Base-by-base conservation (phyloP, 2,888 invertebrate species). In the Oscheius sp. region DNA sequence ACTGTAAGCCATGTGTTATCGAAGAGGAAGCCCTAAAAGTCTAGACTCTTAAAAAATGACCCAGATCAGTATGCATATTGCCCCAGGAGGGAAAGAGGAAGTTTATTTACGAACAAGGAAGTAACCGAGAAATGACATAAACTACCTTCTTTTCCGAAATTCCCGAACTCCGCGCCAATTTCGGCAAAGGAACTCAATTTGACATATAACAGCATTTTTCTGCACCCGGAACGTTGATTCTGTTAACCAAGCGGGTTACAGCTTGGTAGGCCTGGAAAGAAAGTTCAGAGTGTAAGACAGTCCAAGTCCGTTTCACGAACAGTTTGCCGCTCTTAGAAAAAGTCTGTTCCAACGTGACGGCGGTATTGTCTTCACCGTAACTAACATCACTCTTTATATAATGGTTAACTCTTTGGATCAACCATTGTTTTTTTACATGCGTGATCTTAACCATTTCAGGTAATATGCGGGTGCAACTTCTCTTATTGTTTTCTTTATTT, bases 281-380 rank as follows among this genome's bases (percentile, higher is more conserved):
- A 21, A 16, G 25, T 25, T 16, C 5, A 43, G 18, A 43, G 61
- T 61, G 61, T 61, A 61, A 61, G 61, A 61, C 35, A 21, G 5
- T 23, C 12, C 41, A 59, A 41, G 61, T 61, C 45, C 61, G 61
- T 61, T 61, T 43, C 61, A 43, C 61, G 61, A 61, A 43, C n/a
- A 41, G 45, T 13, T 23, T 12, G 61, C 61, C 61, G 61, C n/a
- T 21, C 18, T 12, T 21, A 41, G 61, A 61, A 61, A 61, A 61
- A 61, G 43, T 18, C 29, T 21, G 25, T 61, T 43, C 43, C 61
- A 18, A 16, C n/a, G 61, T 43, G 41, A 43, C 18, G 41, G n/a
- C 61, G 41, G 13, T 61, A 12, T 61, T 61, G 27, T 58, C 49
- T 29, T 27, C 27, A 27, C 27, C n/a, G 2, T 27, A 58, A 29